Evolutionary conservation across 2,797 vertebrate genomes (phyloP), one percentile per base, ranked within the genome.

Genomic region (Mormyrus proboscirostris): DNA sequence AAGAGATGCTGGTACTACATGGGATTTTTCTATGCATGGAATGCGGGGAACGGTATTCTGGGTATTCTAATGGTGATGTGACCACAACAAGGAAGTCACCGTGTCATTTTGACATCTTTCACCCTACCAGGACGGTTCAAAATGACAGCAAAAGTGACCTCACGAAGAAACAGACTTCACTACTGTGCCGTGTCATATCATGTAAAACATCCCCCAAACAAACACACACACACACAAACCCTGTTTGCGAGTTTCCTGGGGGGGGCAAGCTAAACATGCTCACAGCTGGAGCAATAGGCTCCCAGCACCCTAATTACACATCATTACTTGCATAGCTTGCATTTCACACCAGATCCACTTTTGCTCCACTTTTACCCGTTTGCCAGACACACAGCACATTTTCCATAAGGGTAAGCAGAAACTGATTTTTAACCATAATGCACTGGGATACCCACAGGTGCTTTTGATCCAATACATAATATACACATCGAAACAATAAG

Each of bases 261-360:
- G 86, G 86, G 50, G 93, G 93, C 95, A 95, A 94, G 89, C 92
- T 93, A 95, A 79, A 79, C 94, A 94, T 92, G 94, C 83, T 57
- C 91, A 90, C 92, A 94, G 94, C 94, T 95, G 93, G 87, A 92
- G 89, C 86, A 57, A 91, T 93, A 92, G 91, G 88, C 85, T 90
- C 73, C 88, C 90, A 90, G 88, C 47, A 19, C 90, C 90, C 89
- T 73, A 90, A 50, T 51, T 51, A 84, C 62, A 86, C 88, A 89
- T 83, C 90, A 62, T 47, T 90, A 76, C 89, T 92, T 93, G 92
- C 92, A 91, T 92, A 92, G 90, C 93, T 94, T 90, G 90, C 89
- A 93, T 93, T 93, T 90, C 79, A 76, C 55, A 88, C 88, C 89
- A 90, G 91, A 25, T 62, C 90, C 89, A 91, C 90, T 62, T 62